Evolutionary conservation across 2,888 invertebrate genomes (phyloP).

Genomic region (Lamproptera curius): DNA sequence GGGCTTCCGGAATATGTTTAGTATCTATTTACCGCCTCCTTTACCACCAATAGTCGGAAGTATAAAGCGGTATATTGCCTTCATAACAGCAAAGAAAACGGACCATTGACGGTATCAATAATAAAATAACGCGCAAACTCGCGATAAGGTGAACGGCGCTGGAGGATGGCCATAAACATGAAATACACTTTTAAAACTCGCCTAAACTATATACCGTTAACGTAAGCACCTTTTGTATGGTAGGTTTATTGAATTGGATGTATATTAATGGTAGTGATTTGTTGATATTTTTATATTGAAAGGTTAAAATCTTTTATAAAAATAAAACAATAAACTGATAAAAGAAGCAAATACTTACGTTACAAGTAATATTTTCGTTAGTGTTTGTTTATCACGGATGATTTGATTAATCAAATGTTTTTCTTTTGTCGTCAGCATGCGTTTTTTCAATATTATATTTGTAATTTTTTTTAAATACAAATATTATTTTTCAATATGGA

Average conservation of each 20-base stretch:
- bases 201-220: constrained; percentile 31
- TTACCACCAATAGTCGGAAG: constrained; percentile 28
- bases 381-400: too few species aligned
- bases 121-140: constrained; percentile 32
- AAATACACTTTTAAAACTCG: constrained; percentile 38
- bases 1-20: constrained; percentile 16
- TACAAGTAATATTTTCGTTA: too few species aligned
- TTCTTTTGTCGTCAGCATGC: too few species aligned
- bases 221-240: constrained; percentile 27
- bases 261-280: constrained; percentile 26
- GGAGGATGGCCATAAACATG: constrained; percentile 33
- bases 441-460: too few species aligned
- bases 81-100: constrained; percentile 29
- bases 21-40: constrained; percentile 18
- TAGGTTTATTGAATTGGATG: constrained; percentile 25
- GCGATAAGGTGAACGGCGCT: constrained; percentile 33
- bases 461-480: too few species aligned
- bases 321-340: constrained; percentile 2
- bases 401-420: too few species aligned
- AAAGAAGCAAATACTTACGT: too few species aligned
- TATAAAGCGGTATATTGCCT: constrained; percentile 28
- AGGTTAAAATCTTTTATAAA: too few species aligned
- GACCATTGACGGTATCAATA: constrained; percentile 28
- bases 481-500: too few species aligned
- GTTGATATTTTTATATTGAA: too few species aligned